Evolutionary conservation across 2,797 vertebrate species (phyloP).

Genomic region (Gymnoscopelus microlampas): DNA sequence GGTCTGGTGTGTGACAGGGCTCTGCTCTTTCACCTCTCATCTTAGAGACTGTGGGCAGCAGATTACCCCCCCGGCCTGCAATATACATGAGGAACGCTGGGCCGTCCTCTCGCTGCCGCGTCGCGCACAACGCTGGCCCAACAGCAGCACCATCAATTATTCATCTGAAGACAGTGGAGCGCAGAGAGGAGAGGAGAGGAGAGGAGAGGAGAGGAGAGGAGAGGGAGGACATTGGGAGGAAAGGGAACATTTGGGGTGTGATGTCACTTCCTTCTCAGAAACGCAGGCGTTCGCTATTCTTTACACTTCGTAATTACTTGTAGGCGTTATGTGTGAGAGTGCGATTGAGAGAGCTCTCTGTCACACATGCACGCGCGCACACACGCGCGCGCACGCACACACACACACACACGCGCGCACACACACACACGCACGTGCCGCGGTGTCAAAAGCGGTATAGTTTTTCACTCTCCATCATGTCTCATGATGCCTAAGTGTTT

Average conservation of each 20-base stretch:
- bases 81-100: constrained; percentile 80
- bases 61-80: constrained; percentile 79
- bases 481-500: constrained; percentile 50
- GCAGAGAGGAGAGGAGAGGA: constrained; percentile 19
- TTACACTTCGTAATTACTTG: constrained; percentile 45
- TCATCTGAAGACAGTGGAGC: constrained; percentile 58
- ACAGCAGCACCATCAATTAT: constrained; percentile 73
- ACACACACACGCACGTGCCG: not conserved
- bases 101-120: constrained; percentile 12
- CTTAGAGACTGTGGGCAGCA: constrained; percentile 72
- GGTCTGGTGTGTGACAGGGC: constrained; percentile 66
- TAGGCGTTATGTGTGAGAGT: constrained; percentile 40
- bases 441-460: not conserved
- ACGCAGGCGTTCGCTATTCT: constrained; percentile 17
- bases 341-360: constrained; percentile 30
- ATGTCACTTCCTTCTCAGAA: not conserved
- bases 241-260: too few relatives aligned
- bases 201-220: not conserved
- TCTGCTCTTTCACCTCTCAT: constrained; percentile 83
- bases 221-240: constrained; percentile 7
- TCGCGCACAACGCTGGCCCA: constrained; percentile 36
- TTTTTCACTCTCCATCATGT: constrained; percentile 21
- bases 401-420: constrained; percentile 21
- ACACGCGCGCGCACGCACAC: constrained; percentile 1
- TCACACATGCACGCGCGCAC: constrained; percentile 11